phyloP scores from a whole-genome alignment of 2,797 vertebrate genomes.

The Eulemur mongoz region DNA sequence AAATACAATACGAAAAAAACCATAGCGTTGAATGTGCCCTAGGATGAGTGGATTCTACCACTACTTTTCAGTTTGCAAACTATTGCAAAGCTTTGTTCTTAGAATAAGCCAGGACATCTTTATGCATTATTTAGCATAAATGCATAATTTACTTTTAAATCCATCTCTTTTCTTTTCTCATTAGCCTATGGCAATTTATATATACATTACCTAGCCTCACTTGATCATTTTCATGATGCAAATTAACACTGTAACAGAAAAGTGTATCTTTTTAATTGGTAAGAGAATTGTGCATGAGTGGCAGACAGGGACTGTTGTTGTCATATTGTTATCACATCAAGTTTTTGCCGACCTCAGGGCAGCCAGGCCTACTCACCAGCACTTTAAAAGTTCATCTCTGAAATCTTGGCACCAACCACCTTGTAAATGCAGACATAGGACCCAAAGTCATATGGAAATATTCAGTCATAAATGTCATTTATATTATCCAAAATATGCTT shows the following conservation, averaged over 20 bases:
- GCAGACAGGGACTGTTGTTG: neutral
- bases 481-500: neutral
- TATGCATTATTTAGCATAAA: neutral
- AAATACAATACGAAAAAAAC: neutral
- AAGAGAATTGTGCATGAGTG: neutral
- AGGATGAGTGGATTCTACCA: neutral
- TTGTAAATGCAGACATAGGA: neutral
- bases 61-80: neutral
- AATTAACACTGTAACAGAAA: neutral
- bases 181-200: neutral
- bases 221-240: neutral
- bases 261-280: neutral
- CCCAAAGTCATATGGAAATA: neutral
- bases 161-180: slow-evolving; percentile 27
- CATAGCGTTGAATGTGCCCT: neutral
- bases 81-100: neutral
- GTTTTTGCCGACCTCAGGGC: neutral
- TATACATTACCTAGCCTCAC: neutral
- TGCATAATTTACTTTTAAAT: slow-evolving; percentile 17
- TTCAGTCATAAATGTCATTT: neutral
- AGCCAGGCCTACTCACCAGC: neutral
- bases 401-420: neutral
- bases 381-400: neutral
- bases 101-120: neutral
- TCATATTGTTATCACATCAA: neutral